phyloP scores from a whole-genome alignment of 2,113 vertebrate species.

The Hirundichthys speculiger region DNA sequence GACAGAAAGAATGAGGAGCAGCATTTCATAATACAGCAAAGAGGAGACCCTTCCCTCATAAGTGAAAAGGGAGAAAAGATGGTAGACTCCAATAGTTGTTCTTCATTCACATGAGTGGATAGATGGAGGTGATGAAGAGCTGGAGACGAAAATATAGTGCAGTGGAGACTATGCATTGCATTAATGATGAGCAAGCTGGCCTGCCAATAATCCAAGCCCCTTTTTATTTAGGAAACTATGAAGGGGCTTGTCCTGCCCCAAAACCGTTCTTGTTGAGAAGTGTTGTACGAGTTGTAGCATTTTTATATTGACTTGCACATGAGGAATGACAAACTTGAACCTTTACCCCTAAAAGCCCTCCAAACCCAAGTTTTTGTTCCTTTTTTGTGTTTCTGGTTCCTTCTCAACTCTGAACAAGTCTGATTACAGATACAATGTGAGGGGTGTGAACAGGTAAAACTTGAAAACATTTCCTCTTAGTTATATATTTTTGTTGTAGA shows the following conservation, averaged over 20 bases:
- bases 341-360: constrained; percentile 49
- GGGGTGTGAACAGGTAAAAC: constrained; percentile 63
- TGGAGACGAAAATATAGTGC: constrained; percentile 41
- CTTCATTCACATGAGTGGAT: constrained; percentile 38
- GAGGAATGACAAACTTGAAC: constrained; percentile 80
- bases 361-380: constrained; percentile 43
- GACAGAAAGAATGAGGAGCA: constrained; percentile 38
- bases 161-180: constrained; percentile 38
- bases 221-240: constrained; percentile 56
- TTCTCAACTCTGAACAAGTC: constrained; percentile 52
- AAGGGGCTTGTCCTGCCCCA: constrained; percentile 48
- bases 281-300: constrained; percentile 82
- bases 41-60: constrained; percentile 37
- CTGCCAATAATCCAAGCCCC: constrained; percentile 73
- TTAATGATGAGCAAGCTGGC: constrained; percentile 58
- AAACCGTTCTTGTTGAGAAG: constrained; percentile 62
- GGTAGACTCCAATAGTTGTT: constrained; percentile 36
- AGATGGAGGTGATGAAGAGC: constrained; percentile 28
- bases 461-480: constrained; percentile 58
- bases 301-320: constrained; percentile 83
- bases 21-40: constrained; percentile 23
- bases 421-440: constrained; percentile 48
- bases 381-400: constrained; percentile 44
- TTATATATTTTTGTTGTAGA: constrained; percentile 23
- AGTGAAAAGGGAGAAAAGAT: constrained; percentile 43